Percentiles rank a stretch among this genome's conserved stretches.
Evolutionary conservation across 2,797 vertebrate genomes (phyloP).

Genomic region (Steatocranus sp.): DNA sequence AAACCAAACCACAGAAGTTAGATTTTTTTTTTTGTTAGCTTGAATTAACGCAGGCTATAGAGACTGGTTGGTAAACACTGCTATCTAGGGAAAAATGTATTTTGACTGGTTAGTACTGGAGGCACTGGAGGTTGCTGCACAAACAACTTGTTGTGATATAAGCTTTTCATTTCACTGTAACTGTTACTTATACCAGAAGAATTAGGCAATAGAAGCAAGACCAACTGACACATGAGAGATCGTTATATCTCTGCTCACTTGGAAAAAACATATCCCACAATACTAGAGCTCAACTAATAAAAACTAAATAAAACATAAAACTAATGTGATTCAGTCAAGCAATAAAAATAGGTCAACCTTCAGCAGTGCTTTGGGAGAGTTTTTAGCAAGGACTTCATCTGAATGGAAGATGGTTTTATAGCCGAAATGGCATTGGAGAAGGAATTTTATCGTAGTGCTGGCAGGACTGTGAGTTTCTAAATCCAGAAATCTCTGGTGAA

Average conservation of each 20-base stretch:
- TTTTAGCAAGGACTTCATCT: not conserved
- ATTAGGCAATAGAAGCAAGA: not conserved
- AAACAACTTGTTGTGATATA: not conserved
- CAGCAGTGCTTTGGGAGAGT: not conserved
- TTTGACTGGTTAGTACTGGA: not conserved
- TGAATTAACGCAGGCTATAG: not conserved
- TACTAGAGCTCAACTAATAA: not conserved
- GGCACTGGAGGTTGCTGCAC: not conserved
- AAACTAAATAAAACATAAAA: not conserved
- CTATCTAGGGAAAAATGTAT: not conserved
- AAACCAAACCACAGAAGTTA: not conserved
- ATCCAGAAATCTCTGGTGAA: conserved; percentile 4
- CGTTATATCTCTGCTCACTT: not conserved
- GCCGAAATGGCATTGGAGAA: not conserved
- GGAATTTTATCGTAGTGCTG: not conserved
- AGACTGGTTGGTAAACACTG: not conserved
- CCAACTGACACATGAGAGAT: not conserved
- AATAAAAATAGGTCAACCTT: not conserved
- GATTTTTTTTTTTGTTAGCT: not conserved
- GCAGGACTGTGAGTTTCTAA: not conserved
- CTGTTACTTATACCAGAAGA: not conserved
- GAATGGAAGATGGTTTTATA: not conserved
- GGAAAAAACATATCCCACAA: not conserved
- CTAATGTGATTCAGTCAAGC: not conserved
- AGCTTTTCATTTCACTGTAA: not conserved